A percentile compares a stretch with the other conserved stretches of the same genome.
Evolutionary conservation across 2,888 invertebrate genomes (phyloP).

Genomic region (Herminia tarsipennalis): DNA sequence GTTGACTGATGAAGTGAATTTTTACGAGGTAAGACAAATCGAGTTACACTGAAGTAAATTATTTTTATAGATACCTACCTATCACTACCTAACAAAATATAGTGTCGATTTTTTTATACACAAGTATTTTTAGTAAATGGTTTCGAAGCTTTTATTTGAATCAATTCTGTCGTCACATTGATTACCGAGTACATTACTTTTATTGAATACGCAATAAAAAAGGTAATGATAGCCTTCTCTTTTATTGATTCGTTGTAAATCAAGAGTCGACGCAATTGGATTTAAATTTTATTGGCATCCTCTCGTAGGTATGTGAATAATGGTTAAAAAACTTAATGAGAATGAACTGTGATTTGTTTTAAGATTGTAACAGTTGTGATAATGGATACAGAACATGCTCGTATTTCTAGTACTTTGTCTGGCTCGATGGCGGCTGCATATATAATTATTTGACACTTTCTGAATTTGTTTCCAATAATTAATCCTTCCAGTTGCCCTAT

Average conservation of each 20-base stretch:
- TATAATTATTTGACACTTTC: conserved; percentile 26
- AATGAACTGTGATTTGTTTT: conserved; percentile 50
- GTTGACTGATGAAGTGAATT: conserved; percentile 14
- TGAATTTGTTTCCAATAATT: conserved; percentile 62
- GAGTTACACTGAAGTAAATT: conserved; percentile 3
- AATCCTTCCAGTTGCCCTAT: conserved; percentile 53
- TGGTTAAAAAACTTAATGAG: conserved; percentile 70
- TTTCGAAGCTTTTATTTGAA: conserved; percentile 43
- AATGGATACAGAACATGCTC: neutral
- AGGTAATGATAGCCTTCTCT: conserved; percentile 80
- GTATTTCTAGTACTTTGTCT: conserved; percentile 18
- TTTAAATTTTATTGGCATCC: conserved; percentile 80
- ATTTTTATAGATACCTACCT: conserved; percentile 3
- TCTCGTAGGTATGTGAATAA: conserved; percentile 69
- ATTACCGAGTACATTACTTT: conserved; percentile 78
- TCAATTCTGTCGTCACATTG: conserved; percentile 55
- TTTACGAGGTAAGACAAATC: conserved; percentile 10
- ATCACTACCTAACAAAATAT: neutral
- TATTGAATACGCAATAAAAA: conserved; percentile 81
- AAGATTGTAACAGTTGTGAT: conserved; percentile 7
- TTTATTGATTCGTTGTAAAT: conserved; percentile 85
- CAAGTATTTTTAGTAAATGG: conserved; percentile 21
- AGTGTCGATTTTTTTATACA: conserved; percentile 12
- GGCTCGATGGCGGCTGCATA: conserved; percentile 18
- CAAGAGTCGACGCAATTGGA: conserved; percentile 80